phyloP scores from a whole-genome alignment of 1,140 invertebrate species.

The Thaumetopoea pityocampa region DNA sequence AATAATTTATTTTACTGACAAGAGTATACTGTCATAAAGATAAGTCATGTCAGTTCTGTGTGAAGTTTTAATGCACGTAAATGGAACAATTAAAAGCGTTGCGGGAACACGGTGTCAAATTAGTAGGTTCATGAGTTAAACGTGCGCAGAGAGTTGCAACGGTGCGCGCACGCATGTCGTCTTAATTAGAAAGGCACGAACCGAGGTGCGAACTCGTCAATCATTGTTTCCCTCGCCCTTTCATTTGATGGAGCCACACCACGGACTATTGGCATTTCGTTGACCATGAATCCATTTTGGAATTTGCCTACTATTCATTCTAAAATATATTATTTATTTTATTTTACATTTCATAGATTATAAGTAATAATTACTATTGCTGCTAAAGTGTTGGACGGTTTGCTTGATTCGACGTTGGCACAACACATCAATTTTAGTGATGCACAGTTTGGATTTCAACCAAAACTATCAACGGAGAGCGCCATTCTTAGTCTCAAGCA shows the following conservation, averaged over 20 bases:
- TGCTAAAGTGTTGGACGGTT: no score
- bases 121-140: constrained; percentile 34
- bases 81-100: constrained; percentile 21
- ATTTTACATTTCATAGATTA: no score
- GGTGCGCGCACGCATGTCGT: constrained; percentile 57
- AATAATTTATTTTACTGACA: no score
- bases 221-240: constrained; percentile 57
- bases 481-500: no score
- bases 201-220: constrained; percentile 72
- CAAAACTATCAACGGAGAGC: no score
- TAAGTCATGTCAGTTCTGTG: no score
- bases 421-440: no score
- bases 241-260: constrained; percentile 48
- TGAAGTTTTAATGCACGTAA: constrained; percentile 3
- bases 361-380: no score
- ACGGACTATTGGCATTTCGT: constrained; percentile 46
- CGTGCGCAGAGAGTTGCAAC: constrained; percentile 38
- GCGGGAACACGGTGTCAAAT: constrained; percentile 26
- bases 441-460: no score
- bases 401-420: no score
- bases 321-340: no score
- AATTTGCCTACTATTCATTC: constrained; percentile 3
- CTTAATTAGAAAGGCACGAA: constrained; percentile 64
- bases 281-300: constrained; percentile 45
- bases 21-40: no score